phyloP scores from a whole-genome alignment of 2,888 invertebrate genomes.

The Dasypolia templi region DNA sequence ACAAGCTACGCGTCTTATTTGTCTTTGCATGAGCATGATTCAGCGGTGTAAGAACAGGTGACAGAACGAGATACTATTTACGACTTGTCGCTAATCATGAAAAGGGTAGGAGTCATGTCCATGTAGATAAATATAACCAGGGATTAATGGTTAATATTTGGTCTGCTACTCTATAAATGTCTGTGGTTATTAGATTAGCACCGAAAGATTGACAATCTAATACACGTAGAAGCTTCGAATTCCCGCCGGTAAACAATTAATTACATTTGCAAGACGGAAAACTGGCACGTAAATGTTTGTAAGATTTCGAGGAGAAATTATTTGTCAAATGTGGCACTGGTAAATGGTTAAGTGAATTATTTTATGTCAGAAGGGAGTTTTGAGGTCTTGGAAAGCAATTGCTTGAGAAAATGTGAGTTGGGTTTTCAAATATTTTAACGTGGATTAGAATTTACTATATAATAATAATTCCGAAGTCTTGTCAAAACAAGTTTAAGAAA shows the following conservation, averaged over 20 bases:
- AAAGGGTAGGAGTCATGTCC: no score
- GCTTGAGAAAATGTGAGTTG: no score
- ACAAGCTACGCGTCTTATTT: no score
- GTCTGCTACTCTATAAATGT: no score
- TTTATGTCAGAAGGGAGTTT: not conserved
- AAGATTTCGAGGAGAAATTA: conserved; percentile 26
- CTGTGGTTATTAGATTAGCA: no score
- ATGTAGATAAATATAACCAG: no score
- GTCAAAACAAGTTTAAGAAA: not conserved
- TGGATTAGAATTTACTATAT: not conserved
- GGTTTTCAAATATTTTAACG: not conserved
- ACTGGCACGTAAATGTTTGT: conserved; percentile 25
- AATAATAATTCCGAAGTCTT: not conserved
- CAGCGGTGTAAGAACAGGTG: no score
- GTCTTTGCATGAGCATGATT: no score
- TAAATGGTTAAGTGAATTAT: conserved; percentile 31
- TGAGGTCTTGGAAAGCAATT: not conserved
- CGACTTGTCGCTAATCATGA: no score
- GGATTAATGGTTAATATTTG: no score
- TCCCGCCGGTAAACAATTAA: conserved; percentile 47
- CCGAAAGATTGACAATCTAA: conserved; percentile 30
- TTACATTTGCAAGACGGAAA: conserved; percentile 31
- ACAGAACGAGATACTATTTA: no score
- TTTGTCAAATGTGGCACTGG: conserved; percentile 37
- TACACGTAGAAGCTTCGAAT: conserved; percentile 29